Conservation (phyloP, 2,888 invertebrate genomes). For the Drosophila ezoana region DNA sequence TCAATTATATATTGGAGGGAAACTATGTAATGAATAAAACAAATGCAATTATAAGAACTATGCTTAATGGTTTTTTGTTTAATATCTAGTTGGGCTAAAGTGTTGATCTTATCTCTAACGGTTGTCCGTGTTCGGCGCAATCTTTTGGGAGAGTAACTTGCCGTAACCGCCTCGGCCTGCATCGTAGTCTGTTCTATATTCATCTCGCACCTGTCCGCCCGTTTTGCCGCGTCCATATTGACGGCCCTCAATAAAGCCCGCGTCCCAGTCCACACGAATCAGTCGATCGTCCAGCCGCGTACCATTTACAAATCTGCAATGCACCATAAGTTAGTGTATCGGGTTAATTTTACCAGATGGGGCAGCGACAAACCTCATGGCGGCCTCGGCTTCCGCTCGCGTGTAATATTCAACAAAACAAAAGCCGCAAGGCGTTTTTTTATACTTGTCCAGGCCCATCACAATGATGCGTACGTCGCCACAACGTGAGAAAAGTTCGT, state of each 20-base stretch:
- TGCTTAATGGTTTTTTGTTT: slow-evolving; percentile 27
- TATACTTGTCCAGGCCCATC: slow-evolving; percentile 99
- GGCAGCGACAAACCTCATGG: slow-evolving; percentile 87
- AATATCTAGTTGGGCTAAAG: slow-evolving; percentile 48
- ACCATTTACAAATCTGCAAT: slow-evolving; percentile 94
- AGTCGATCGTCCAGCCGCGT: slow-evolving; percentile 98
- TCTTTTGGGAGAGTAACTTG: slow-evolving; percentile 95
- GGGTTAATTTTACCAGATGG: background rate
- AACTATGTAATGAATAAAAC: slow-evolving; percentile 18
- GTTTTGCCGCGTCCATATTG: slow-evolving; percentile 99
- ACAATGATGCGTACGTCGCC: slow-evolving; percentile 97
- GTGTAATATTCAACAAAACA: slow-evolving; percentile 98
- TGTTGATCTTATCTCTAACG: slow-evolving; percentile 47
- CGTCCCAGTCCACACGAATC: slow-evolving; percentile 99
- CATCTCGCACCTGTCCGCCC: slow-evolving; percentile 99
- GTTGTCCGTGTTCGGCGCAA: slow-evolving; percentile 87
- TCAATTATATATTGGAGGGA: slow-evolving; percentile 52
- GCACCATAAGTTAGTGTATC: background rate
- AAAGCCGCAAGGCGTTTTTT: slow-evolving; percentile 99
- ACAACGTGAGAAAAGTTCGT: slow-evolving; percentile 97
- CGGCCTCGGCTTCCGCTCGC: slow-evolving; percentile 90
- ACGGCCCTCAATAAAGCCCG: slow-evolving; percentile 98
- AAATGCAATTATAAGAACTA: slow-evolving; percentile 31
- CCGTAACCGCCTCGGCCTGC: slow-evolving; percentile 98
- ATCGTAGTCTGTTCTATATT: slow-evolving; percentile 98